Conservation (phyloP, 2,888 invertebrate genomes). For the Mechanitis messenoides region DNA sequence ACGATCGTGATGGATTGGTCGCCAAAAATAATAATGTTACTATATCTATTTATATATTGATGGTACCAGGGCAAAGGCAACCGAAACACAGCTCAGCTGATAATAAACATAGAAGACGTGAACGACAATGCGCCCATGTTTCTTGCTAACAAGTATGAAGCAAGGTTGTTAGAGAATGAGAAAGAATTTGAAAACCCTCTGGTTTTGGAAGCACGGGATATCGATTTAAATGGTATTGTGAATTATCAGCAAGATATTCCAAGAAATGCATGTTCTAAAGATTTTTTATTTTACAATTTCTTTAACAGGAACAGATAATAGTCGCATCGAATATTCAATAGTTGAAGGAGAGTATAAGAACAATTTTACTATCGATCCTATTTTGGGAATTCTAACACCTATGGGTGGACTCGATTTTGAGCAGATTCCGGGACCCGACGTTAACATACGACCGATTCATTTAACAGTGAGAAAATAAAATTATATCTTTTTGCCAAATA, state of each 20-base stretch:
- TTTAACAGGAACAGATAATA: conserved; percentile 85
- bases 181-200: conserved; percentile 84
- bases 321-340: conserved; percentile 88
- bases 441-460: conserved; percentile 80
- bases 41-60: conserved; percentile 54
- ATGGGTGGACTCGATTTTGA: conserved; percentile 87
- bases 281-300: conserved; percentile 6
- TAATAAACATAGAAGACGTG: conserved; percentile 88
- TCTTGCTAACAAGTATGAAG: conserved; percentile 87
- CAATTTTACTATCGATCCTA: conserved; percentile 89
- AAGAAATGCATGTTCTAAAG: neutral
- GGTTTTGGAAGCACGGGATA: conserved; percentile 87
- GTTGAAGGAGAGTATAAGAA: conserved; percentile 84
- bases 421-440: conserved; percentile 77
- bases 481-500: too few relatives aligned
- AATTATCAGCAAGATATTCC: neutral
- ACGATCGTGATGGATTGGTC: too few relatives aligned
- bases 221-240: conserved; percentile 85
- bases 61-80: conserved; percentile 36
- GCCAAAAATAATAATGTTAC: neutral
- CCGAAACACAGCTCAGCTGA: conserved; percentile 88
- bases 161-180: conserved; percentile 89
- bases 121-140: conserved; percentile 95
- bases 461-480: conserved; percentile 69
- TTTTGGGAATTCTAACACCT: conserved; percentile 84